These are phyloP conservation scores for Scyliorhinus canicula DNA, from an alignment of 2,797 vertebrate genomes.

Conservation along the genomic window DNA sequence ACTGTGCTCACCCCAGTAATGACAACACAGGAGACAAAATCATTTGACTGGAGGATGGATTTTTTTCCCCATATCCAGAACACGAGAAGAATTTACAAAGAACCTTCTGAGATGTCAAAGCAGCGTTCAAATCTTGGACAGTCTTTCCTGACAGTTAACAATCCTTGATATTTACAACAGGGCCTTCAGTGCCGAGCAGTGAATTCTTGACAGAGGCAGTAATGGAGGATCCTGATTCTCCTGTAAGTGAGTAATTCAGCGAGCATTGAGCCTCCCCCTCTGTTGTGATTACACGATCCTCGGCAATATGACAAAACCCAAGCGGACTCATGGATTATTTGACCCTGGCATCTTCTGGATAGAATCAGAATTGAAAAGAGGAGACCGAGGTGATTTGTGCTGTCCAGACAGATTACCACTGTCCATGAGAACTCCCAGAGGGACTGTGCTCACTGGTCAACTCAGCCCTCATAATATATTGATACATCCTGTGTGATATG, in stretches of 20 bases:
- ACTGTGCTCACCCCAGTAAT: too few species aligned
- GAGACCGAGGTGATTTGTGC: constrained; percentile 29
- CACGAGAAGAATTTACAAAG: not conserved
- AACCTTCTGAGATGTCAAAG: not conserved
- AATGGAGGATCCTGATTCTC: not conserved
- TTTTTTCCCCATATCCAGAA: not conserved
- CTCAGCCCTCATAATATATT: constrained; percentile 27
- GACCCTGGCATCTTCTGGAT: not conserved
- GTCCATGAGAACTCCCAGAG: constrained; percentile 14
- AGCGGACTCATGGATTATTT: not conserved
- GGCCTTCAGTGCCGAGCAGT: too few species aligned
- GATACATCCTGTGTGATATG: constrained; percentile 20
- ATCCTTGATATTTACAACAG: not conserved
- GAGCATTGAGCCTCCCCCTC: too few species aligned
- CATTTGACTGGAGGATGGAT: not conserved
- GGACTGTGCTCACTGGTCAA: not conserved
- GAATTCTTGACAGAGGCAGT: not conserved
- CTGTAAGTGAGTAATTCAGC: not conserved
- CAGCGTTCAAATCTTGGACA: not conserved
- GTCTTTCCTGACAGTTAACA: not conserved
- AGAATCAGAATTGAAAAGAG: constrained; percentile 12
- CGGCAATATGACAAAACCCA: not conserved
- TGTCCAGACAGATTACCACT: constrained; percentile 24
- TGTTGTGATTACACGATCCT: not conserved
- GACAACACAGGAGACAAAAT: not conserved